Evolutionary conservation across 2,888 invertebrate species (phyloP).

Genomic region (Yponomeuta evonymella): DNA sequence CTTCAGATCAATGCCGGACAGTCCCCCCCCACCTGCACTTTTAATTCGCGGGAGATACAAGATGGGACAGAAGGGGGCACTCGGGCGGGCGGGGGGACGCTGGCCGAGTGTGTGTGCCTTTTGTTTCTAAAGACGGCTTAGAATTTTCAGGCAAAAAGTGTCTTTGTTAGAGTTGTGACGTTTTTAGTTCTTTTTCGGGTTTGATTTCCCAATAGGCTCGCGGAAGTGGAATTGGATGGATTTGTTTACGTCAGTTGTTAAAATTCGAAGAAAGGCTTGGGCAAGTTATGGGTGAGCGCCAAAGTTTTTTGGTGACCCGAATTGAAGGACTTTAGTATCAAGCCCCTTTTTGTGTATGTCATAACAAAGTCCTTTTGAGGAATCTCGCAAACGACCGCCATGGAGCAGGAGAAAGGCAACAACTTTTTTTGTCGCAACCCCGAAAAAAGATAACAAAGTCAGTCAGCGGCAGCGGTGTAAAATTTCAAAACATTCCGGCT

Average conservation of each 20-base stretch:
- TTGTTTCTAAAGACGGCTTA: constrained; percentile 24
- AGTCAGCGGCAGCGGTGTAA: neutral
- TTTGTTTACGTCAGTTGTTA: neutral
- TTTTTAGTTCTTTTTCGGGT: constrained; percentile 20
- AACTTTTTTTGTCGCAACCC: neutral
- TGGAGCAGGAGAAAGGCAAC: neutral
- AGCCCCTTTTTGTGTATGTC: no score
- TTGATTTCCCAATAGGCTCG: constrained; percentile 19
- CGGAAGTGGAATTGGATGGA: constrained; percentile 1
- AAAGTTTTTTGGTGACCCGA: no score
- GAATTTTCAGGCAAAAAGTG: constrained; percentile 1
- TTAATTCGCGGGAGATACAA: constrained; percentile 48
- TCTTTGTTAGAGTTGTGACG: constrained; percentile 20
- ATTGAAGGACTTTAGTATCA: no score
- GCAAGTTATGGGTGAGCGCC: no score
- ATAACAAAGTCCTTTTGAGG: no score
- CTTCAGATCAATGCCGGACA: constrained; percentile 71
- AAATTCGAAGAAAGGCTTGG: neutral
- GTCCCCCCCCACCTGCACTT: constrained; percentile 67
- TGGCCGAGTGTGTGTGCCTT: constrained; percentile 21
- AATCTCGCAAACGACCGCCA: neutral
- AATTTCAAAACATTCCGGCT: constrained; percentile 11
- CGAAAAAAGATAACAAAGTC: constrained; percentile 2
- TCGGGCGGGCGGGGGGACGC: constrained; percentile 13
- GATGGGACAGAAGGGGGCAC: constrained; percentile 16